Conservation (phyloP, 2,113 vertebrate species). For the Chlorocebus sabaeus region DNA sequence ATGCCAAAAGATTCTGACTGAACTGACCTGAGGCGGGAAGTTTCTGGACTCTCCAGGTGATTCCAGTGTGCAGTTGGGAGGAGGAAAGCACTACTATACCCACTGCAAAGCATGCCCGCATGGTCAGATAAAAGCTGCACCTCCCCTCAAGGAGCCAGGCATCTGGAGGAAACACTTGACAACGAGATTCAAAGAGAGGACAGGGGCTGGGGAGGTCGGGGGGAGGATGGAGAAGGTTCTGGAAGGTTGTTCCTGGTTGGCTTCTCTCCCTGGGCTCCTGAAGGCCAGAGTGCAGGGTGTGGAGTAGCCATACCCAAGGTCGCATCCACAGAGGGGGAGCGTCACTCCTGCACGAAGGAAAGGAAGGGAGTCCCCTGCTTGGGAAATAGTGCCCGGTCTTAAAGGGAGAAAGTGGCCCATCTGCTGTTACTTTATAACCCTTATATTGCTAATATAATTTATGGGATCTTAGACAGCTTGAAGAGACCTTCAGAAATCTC, state of each 20-base stretch:
- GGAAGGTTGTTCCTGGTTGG: neutral
- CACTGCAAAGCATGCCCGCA: rapidly evolving
- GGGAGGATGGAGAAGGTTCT: neutral
- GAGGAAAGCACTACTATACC: rapidly evolving
- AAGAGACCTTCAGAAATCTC: neutral
- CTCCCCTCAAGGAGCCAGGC: neutral
- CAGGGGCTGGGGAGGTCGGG: rapidly evolving
- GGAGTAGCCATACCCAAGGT: neutral
- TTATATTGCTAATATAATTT: neutral
- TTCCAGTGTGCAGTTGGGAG: neutral
- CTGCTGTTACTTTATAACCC: neutral
- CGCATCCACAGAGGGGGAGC: neutral
- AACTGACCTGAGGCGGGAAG: neutral
- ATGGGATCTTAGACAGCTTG: neutral
- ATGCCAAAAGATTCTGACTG: neutral
- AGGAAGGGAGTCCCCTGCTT: neutral
- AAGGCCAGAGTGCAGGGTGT: neutral
- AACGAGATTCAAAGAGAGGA: neutral
- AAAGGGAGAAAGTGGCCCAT: neutral
- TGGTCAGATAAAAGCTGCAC: too few relatives aligned
- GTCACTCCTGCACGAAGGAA: neutral
- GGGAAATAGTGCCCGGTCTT: neutral
- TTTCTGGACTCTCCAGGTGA: neutral
- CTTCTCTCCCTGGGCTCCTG: neutral
- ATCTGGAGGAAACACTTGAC: neutral